Evolutionary conservation across 2,888 invertebrate species (phyloP), one percentile per base, ranked within the genome.

Genomic region (Rhyacophila evoluta): DNA sequence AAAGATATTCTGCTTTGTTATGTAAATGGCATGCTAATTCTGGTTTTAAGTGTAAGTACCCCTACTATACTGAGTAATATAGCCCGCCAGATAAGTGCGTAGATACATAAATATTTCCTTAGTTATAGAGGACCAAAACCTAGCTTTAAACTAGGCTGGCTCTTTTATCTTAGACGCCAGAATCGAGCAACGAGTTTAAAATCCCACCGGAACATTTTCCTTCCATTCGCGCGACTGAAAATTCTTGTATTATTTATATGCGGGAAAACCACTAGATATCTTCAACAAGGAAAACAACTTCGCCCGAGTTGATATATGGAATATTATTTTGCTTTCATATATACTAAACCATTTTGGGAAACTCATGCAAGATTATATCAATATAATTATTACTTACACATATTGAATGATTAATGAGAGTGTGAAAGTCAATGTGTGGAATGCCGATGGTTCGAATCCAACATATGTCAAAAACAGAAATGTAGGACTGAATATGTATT

Each of bases 11-110:
- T 5, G 73, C 81, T 81, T 81, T 81, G 80, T 77, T 78, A 81
- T 81, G 81, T 69, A 80, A 79, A 81, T 80, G 75, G 73, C 70
- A 81, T 81, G 80, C 78, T 80, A 81, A 81, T 80, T 78, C 70
- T 33, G 78, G 78, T 78, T 78, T 79, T 81, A 81, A 81, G 77
- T 72, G 77, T 77, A 75, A 79, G 75, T 68, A 77, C 68, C 70
- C 29, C 69, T 39, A 76, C 69, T 70, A 73, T 73, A 41, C 55
- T n/a, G 39, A 55, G 55, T 55, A 39, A 25, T 55, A 55, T 55
- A 55, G 25, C 28, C 33, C 1, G 25, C 55, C 41, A 74, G 39
- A 15, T 74, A 69, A 69, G 69, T 69, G 69, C 69, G 69, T 69
- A 55, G 73, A 38, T 41, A 73, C 37, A 41, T 41, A 73, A 73